Evolutionary conservation across 92 coral and sea anemone genomes (phyloP).

Genomic region (Blastomussa wellsi): DNA sequence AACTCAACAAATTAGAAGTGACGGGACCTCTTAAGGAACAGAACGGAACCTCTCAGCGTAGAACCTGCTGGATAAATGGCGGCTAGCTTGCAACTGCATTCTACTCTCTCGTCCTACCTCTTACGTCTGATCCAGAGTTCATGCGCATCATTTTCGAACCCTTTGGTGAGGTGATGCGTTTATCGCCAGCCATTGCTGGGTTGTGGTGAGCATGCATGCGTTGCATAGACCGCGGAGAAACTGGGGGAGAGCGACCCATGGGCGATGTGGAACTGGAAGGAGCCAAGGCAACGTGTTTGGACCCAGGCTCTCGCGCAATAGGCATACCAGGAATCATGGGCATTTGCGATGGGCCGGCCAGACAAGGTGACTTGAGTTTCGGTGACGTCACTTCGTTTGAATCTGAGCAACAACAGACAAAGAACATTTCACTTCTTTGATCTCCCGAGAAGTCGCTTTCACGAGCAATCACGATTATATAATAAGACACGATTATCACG

Average conservation of each 20-base stretch:
- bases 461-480: background rate
- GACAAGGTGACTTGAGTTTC: slow-evolving; percentile 44
- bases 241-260: slow-evolving; percentile 54
- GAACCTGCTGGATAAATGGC: too few species aligned
- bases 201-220: slow-evolving; percentile 16
- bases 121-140: slow-evolving; percentile 28
- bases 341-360: slow-evolving; percentile 25
- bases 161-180: slow-evolving; percentile 34
- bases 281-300: slow-evolving; percentile 36
- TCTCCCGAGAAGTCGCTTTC: background rate
- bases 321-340: slow-evolving; percentile 45
- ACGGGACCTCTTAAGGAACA: too few species aligned
- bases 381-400: slow-evolving; percentile 43
- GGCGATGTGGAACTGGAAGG: slow-evolving; percentile 44
- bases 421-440: background rate
- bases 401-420: slow-evolving; percentile 24
- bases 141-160: slow-evolving; percentile 36
- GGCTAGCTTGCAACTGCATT: background rate
- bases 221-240: slow-evolving; percentile 49
- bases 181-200: slow-evolving; percentile 30
- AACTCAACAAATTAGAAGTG: too few species aligned
- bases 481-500: too few species aligned
- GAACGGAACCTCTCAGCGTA: too few species aligned
- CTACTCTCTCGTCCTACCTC: slow-evolving; percentile 1
- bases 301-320: slow-evolving; percentile 49